phyloP scores from a whole-genome alignment of 2,888 invertebrate genomes.

The Andrena marginata region DNA sequence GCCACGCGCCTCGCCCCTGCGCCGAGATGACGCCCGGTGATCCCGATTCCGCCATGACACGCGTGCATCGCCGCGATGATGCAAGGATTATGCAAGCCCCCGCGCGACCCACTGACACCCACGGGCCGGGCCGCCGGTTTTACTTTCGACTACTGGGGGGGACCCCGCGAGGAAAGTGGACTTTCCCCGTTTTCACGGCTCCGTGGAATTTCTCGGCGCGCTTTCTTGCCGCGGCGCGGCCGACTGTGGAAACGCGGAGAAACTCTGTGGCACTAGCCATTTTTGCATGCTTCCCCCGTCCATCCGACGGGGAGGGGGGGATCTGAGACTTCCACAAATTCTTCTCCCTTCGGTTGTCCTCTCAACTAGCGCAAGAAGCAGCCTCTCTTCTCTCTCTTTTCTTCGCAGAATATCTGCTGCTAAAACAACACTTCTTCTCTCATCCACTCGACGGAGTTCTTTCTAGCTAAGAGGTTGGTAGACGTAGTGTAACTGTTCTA shows the following conservation, averaged over 20 bases:
- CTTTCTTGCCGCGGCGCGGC: constrained; percentile 27
- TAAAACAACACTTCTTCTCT: too few relatives aligned
- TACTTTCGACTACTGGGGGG: constrained; percentile 63
- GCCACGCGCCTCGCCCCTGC: neutral
- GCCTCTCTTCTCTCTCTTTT: too few relatives aligned
- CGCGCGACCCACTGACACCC: constrained; percentile 44
- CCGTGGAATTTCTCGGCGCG: constrained; percentile 15
- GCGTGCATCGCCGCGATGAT: constrained; percentile 17
- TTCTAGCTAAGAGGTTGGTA: too few relatives aligned
- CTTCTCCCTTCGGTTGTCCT: neutral
- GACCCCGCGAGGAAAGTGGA: constrained; percentile 40
- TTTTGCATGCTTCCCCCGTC: neutral
- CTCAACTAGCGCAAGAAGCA: too few relatives aligned
- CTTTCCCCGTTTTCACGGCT: constrained; percentile 53
- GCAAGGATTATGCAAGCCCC: constrained; percentile 43
- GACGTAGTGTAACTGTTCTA: too few relatives aligned
- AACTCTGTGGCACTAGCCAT: neutral
- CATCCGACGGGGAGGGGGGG: neutral
- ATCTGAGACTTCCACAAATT: neutral
- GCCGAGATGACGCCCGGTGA: neutral
- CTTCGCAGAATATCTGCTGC: too few relatives aligned
- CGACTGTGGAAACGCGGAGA: constrained; percentile 11
- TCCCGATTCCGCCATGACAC: constrained; percentile 51
- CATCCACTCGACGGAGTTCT: too few relatives aligned
- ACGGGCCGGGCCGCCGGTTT: constrained; percentile 52